Evolutionary conservation across 2,113 vertebrate genomes (phyloP).

Genomic region (Chlamydotis undulata): DNA sequence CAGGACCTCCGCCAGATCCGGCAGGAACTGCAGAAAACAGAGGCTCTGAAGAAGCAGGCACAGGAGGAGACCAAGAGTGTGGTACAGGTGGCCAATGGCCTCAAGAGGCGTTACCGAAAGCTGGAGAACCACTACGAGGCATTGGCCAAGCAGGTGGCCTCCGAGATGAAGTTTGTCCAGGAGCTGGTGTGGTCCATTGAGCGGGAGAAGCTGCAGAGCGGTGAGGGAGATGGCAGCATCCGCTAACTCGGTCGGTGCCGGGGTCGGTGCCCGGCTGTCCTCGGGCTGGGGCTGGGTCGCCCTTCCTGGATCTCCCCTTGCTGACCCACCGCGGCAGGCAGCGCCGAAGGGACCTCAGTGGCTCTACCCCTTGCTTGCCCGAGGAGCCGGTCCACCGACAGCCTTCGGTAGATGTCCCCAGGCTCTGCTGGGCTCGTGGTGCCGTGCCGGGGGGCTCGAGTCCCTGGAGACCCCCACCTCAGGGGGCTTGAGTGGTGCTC

Average conservation of each 20-base stretch:
- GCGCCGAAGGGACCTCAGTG: not conserved
- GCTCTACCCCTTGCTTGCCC: not conserved
- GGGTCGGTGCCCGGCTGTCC: not conserved
- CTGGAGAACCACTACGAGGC: slow-evolving; percentile 92
- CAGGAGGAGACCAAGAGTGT: slow-evolving; percentile 86
- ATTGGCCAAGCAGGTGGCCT: slow-evolving; percentile 89
- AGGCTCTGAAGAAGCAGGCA: slow-evolving; percentile 86
- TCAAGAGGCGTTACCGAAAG: slow-evolving; percentile 88
- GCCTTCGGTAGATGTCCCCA: not conserved
- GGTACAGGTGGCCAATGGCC: slow-evolving; percentile 83
- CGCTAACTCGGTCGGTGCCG: slow-evolving; percentile 46
- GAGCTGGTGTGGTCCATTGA: slow-evolving; percentile 89
- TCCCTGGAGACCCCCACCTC: not conserved
- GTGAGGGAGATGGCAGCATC: slow-evolving; percentile 71
- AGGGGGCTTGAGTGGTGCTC: not conserved
- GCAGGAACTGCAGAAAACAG: slow-evolving; percentile 87
- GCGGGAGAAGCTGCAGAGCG: slow-evolving; percentile 76
- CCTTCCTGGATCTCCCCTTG: fast-evolving
- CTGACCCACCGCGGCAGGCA: not conserved
- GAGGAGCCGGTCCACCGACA: not conserved
- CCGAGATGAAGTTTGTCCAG: slow-evolving; percentile 92
- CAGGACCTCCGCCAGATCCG: slow-evolving; percentile 87
- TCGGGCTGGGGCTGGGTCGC: not conserved
- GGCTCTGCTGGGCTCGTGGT: not conserved
- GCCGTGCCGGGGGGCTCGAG: fast-evolving